Conservation (phyloP, 1,140 invertebrate genomes). For the Gyrodactylus salaris region DNA sequence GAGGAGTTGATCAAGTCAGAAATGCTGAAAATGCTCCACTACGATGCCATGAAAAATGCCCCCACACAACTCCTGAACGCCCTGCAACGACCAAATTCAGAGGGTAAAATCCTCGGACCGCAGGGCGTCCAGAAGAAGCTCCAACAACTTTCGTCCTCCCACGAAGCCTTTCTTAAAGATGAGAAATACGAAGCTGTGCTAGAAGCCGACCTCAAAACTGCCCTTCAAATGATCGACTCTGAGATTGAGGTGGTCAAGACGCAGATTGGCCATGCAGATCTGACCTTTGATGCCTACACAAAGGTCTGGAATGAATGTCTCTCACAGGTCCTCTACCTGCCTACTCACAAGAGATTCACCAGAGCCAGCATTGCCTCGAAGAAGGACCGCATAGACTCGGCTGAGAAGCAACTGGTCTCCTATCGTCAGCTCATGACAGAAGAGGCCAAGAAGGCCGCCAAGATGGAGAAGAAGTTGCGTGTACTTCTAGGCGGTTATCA, state of each 20-base stretch:
- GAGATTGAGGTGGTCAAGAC: conserved; percentile 61
- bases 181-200: not conserved
- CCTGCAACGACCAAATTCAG: not conserved
- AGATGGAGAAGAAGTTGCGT: conserved; percentile 85
- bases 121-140: not conserved
- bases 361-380: conserved; percentile 66
- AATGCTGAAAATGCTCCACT: conserved; percentile 73
- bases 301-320: conserved; percentile 57
- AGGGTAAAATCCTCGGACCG: not conserved
- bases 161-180: not conserved
- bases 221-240: conserved; percentile 31
- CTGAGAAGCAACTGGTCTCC: conserved; percentile 50
- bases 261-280: conserved; percentile 69
- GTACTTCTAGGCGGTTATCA: conserved; percentile 64
- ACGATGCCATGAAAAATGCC: conserved; percentile 27
- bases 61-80: conserved; percentile 23
- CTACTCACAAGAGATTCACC: conserved; percentile 55
- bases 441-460: conserved; percentile 70
- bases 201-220: conserved; percentile 13
- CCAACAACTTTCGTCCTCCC: not conserved
- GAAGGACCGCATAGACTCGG: conserved; percentile 65
- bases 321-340: conserved; percentile 45
- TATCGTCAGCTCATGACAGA: conserved; percentile 23
- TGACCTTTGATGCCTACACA: conserved; percentile 49
- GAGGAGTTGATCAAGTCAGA: conserved; percentile 85